Evolutionary conservation across 2,888 invertebrate genomes (phyloP), one percentile per base, ranked within the genome.

Genomic region (Acholoe squamosa): DNA sequence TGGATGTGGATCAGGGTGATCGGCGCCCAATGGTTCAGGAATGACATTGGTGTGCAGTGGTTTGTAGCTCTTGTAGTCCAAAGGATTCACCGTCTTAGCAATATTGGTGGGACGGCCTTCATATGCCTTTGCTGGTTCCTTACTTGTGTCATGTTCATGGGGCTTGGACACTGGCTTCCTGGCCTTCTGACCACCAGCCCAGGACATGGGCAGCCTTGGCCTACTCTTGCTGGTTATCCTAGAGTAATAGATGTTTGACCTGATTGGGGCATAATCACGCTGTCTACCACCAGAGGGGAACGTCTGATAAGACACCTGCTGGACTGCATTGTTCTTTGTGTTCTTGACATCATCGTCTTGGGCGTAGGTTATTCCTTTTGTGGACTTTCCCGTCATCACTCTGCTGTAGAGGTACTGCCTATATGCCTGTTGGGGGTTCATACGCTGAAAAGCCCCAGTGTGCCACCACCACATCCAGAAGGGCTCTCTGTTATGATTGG

Each of bases 401-500:
- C 71, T 61, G 71, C 3, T 14, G n/a, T 71, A 25, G n/a, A 33
- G 34, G 51, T 34, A 84, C 33, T 16, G 22, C 5, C 5, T 3
- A 19, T 84, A 51, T 3, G 84, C 84, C 28, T 84, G 22, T 25
- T 84, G 34, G 16, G 84, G 84, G 28, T 33, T 84, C 84, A 84
- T 33, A 1, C 51, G 43, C 51, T 51, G 84, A 10, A 22, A 84
- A 25, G 84, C 84, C 25, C 84, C 84, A 10, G 84, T 7, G n/a
- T 51, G 43, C 84, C 84, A 84, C 84, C 34, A 84, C 84, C 84
- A 84, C 84, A 51, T 84, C 84, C 84, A 84, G 84, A 84, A 84
- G 25, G 71, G 71, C 14, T 71, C 71, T 5, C 61, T 61, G 61
- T 61, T 61, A 19, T 61, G 61, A 3, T 61, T 19, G 19, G 1